Evolutionary conservation across 1,140 invertebrate genomes (phyloP), one percentile per base, ranked within the genome.

Genomic region (Caenorhabditis brenneri): DNA sequence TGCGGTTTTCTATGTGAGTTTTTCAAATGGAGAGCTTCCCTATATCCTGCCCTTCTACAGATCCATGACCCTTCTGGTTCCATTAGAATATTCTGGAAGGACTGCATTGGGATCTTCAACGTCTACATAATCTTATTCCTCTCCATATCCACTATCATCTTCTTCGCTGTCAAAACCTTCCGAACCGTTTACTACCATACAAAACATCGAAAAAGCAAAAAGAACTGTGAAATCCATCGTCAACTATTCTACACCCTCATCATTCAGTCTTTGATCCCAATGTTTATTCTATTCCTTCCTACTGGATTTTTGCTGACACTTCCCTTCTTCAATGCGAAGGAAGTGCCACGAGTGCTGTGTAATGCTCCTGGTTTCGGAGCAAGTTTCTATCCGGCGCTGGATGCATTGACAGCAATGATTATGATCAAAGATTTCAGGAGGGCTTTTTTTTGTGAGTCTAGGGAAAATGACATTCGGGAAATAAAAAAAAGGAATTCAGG

Each of bases 201-300:
- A 42, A 74, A 74, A 74, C n/a, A n/a, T n/a, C n/a, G n/a, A n/a
- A 74, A 74, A 42, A 42, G 36, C 4, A 39, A 74, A 22, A 39
- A 42, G 19, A 22, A 42, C 22, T 22, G 16, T 10, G 65, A 74
- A 42, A 74, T 74, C 22, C 65, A 74, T 42, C 65, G 65, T 19
- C 65, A 74, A 24, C n/a, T 74, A 39, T 74, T 74, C n/a, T 36
- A 74, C 3, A 74, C 65, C 10, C 33, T 74, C 5, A 74, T 74
- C 12, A 22, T 74, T 24, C 65, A 74, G 15, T 42, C 36, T 1
- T 0, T 74, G 4, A 74, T 74, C 22, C 65, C 65, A 5, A 74
- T 19, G 12, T 4, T 24, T 24, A 74, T 74, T 24, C 24, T 74
- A 24, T 74, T 74, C 19, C 10, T 74, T 2, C 65, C 65, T 1